These are phyloP conservation scores for Conchocele bisecta DNA, from an alignment of 2,888 invertebrate species.

Conservation along the genomic window DNA sequence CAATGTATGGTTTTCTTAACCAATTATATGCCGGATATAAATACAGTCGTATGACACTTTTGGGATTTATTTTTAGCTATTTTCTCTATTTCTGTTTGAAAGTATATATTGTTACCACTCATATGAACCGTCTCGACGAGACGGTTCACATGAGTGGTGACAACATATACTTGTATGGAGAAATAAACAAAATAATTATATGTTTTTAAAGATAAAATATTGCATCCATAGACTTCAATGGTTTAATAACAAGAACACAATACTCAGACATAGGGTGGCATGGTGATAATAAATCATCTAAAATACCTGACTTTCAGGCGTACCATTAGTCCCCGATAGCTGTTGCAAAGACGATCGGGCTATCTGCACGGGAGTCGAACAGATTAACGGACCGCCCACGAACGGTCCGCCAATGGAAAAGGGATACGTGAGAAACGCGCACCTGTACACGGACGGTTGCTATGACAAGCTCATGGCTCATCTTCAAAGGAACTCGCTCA, in stretches of 20 bases:
- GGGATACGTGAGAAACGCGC: constrained; percentile 59
- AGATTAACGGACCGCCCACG: constrained; percentile 62
- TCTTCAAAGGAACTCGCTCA: constrained; percentile 68
- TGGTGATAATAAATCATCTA: neutral
- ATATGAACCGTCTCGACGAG: too few species aligned
- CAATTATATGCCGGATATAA: too few species aligned
- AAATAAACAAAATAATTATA: too few species aligned
- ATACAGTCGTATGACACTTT: too few species aligned
- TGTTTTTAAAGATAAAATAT: too few species aligned
- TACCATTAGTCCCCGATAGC: constrained; percentile 71
- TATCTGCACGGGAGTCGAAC: constrained; percentile 69
- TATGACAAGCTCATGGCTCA: constrained; percentile 71
- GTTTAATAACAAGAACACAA: neutral
- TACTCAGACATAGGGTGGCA: neutral
- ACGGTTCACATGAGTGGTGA: too few species aligned
- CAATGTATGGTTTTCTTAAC: too few species aligned
- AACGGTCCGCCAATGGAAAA: constrained; percentile 49
- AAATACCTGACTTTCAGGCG: constrained; percentile 28
- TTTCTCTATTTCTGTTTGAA: too few species aligned
- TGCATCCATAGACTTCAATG: too few species aligned
- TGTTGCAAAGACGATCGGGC: constrained; percentile 66
- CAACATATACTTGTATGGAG: too few species aligned
- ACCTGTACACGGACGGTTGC: constrained; percentile 72
- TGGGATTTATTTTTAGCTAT: too few species aligned
- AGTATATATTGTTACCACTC: too few species aligned